phyloP scores from a whole-genome alignment of 2,113 vertebrate species.

The Camelus bactrianus region DNA sequence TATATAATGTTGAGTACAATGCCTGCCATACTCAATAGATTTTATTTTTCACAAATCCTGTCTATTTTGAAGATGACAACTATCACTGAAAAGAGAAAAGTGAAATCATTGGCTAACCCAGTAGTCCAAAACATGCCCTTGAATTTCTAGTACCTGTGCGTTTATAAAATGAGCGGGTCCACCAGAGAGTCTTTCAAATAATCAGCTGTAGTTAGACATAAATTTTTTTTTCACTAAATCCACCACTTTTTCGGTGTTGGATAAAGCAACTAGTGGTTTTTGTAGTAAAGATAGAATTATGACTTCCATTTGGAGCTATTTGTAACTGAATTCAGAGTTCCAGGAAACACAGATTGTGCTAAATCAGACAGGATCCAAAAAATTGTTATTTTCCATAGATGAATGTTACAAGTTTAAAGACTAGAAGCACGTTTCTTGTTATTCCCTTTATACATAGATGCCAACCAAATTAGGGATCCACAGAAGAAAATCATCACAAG shows the following conservation, averaged over 20 bases:
- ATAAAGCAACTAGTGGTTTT: background rate
- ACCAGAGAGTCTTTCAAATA: background rate
- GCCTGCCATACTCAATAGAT: background rate
- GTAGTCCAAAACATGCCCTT: background rate
- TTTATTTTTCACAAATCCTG: background rate
- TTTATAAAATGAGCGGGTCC: background rate
- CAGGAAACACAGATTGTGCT: background rate
- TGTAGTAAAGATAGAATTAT: background rate
- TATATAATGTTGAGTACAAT: background rate
- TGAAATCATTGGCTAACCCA: background rate
- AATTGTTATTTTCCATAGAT: background rate
- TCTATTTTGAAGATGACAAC: background rate
- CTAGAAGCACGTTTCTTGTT: background rate
- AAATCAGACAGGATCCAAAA: background rate
- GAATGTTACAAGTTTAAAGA: background rate
- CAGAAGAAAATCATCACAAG: background rate
- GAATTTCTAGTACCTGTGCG: background rate
- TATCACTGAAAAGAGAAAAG: background rate
- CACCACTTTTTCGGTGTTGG: background rate
- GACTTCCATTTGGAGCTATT: slow-evolving; percentile 1
- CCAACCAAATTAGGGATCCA: background rate
- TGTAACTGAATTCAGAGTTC: background rate
- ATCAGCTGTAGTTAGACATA: background rate
- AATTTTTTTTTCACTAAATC: background rate
- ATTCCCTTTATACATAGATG: background rate